These are phyloP conservation scores for Xanthia togata DNA, from an alignment of 2,888 invertebrate genomes.

Conservation along the genomic window DNA sequence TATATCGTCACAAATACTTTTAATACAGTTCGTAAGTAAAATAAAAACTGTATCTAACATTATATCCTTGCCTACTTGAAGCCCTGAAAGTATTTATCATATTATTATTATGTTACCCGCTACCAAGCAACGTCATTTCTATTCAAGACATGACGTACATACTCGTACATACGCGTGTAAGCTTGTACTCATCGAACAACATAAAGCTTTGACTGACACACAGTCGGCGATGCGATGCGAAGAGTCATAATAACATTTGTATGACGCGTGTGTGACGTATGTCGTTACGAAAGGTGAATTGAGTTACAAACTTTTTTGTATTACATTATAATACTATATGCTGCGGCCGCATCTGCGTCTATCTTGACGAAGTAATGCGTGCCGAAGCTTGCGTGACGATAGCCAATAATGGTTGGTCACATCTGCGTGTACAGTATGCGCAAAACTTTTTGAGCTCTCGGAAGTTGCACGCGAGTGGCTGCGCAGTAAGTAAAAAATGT, in stretches of 20 bases:
- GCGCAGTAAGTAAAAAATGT: too few relatives aligned
- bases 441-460: too few relatives aligned
- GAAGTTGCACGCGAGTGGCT: too few relatives aligned
- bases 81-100: conserved; percentile 7
- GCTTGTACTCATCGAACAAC: conserved; percentile 15
- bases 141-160: conserved; percentile 49
- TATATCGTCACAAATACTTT: neutral
- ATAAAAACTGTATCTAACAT: neutral
- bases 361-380: too few relatives aligned
- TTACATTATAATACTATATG: neutral
- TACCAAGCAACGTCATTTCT: conserved; percentile 46
- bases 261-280: conserved; percentile 4
- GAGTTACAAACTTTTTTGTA: neutral
- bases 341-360: too few relatives aligned
- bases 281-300: neutral
- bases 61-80: neutral
- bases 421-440: too few relatives aligned
- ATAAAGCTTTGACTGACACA: conserved; percentile 4
- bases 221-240: conserved; percentile 26
- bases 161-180: conserved; percentile 13
- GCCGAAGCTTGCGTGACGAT: too few relatives aligned
- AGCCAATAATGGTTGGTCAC: too few relatives aligned
- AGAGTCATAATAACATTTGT: neutral
- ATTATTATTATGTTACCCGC: neutral
- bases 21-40: neutral